Evolutionary conservation across 2,888 invertebrate genomes (phyloP).

Genomic region (Elysia crispata): DNA sequence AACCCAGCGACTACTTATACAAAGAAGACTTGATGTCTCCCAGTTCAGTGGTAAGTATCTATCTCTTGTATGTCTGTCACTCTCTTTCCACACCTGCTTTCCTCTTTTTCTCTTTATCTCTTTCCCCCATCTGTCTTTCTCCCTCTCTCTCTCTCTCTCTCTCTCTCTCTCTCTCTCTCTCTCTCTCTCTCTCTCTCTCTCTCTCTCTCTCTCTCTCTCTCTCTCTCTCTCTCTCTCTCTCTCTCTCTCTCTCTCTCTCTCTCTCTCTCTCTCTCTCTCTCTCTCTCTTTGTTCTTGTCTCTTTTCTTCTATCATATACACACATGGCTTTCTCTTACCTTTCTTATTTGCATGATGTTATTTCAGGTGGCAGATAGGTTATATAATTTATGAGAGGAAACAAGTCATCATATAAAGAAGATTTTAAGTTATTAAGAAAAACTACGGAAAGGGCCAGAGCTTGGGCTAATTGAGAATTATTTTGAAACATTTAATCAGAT

Average conservation of each 20-base stretch:
- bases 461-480: too few species aligned
- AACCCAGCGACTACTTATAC: conserved; percentile 63
- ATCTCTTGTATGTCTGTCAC: not conserved
- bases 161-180: not conserved
- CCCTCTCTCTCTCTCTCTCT: conserved; percentile 22
- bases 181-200: not conserved
- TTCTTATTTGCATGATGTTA: not conserved
- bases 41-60: conserved; percentile 61
- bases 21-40: conserved; percentile 69
- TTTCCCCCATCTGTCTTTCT: conserved; percentile 2
- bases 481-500: too few species aligned
- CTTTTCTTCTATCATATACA: conserved; percentile 3
- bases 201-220: conserved; percentile 10
- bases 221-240: not conserved
- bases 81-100: not conserved
- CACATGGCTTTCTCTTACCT: conserved; percentile 1
- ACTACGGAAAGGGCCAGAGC: too few species aligned
- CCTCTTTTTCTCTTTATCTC: not conserved
- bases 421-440: too few species aligned
- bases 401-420: too few species aligned
- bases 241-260: not conserved
- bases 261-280: not conserved
- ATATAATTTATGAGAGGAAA: too few species aligned
- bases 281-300: conserved; percentile 3
- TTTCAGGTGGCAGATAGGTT: too few species aligned